These are phyloP conservation scores for Boloria selene DNA, from an alignment of 2,888 invertebrate species.

Conservation along the genomic window DNA sequence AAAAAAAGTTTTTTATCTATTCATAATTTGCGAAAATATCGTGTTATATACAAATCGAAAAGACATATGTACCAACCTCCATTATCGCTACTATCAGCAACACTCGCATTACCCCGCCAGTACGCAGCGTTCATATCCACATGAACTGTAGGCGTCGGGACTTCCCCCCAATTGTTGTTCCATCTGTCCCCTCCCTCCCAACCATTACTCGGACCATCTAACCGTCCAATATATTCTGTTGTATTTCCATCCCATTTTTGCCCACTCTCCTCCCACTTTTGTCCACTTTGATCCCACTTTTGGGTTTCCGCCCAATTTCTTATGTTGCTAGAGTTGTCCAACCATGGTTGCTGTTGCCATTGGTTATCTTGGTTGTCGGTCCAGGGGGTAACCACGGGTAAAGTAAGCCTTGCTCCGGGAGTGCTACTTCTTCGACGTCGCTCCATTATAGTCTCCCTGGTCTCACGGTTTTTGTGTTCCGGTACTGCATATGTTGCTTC, in stretches of 20 bases:
- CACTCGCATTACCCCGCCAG: conserved; percentile 73
- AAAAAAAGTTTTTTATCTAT: neutral
- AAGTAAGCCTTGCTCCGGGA: conserved; percentile 65
- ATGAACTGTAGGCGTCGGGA: conserved; percentile 71
- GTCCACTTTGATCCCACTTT: conserved; percentile 52
- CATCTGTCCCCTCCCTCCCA: conserved; percentile 61
- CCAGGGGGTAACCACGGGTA: conserved; percentile 57
- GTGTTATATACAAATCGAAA: too few species aligned
- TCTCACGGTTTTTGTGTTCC: conserved; percentile 63
- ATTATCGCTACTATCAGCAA: conserved; percentile 77
- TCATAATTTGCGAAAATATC: neutral
- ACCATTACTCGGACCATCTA: conserved; percentile 56
- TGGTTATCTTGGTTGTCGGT: conserved; percentile 46
- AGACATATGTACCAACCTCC: conserved; percentile 58
- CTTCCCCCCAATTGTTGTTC: conserved; percentile 71
- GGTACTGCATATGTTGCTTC: conserved; percentile 78
- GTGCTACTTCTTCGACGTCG: conserved; percentile 70
- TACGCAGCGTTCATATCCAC: conserved; percentile 73
- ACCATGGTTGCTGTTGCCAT: conserved; percentile 64
- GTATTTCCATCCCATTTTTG: conserved; percentile 59
- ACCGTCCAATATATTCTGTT: conserved; percentile 57
- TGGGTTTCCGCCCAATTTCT: conserved; percentile 69
- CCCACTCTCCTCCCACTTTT: conserved; percentile 61
- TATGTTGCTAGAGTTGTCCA: conserved; percentile 59
- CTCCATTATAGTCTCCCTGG: conserved; percentile 65